These are phyloP conservation scores for Entelurus aequoreus DNA, from an alignment of 2,113 vertebrate genomes.

Conservation along the genomic window DNA sequence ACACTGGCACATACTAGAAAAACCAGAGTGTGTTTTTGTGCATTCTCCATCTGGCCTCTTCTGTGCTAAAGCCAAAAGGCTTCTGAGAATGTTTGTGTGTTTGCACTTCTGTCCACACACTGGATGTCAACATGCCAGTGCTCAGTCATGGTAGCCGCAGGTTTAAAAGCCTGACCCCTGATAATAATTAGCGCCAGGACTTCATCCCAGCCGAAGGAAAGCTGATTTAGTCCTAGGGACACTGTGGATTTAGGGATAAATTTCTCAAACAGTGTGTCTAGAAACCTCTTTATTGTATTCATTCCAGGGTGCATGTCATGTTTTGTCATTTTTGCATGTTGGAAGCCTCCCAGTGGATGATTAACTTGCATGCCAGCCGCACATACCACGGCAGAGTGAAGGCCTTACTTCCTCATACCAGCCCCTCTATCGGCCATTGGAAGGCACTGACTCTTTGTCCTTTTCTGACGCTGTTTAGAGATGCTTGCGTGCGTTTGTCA, in stretches of 20 bases:
- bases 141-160: constrained; percentile 24
- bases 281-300: constrained; percentile 18
- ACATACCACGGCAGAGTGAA: constrained; percentile 8
- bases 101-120: constrained; percentile 14
- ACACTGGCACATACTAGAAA: not conserved
- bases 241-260: constrained; percentile 29
- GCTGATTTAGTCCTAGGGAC: constrained; percentile 24
- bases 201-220: constrained; percentile 21
- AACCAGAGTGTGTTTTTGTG: constrained; percentile 19
- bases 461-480: not conserved
- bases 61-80: constrained; percentile 26
- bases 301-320: constrained; percentile 2
- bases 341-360: constrained; percentile 7
- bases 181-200: constrained; percentile 35
- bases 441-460: constrained; percentile 14
- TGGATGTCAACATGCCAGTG: constrained; percentile 24
- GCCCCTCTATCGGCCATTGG: constrained; percentile 18
- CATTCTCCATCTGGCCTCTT: constrained; percentile 49
- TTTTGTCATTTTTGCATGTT: constrained; percentile 12
- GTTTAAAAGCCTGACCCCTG: constrained; percentile 14
- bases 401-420: constrained; percentile 37
- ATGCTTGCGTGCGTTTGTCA: not conserved
- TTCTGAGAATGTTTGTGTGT: constrained; percentile 24
- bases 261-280: constrained; percentile 18
- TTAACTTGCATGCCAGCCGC: constrained; percentile 1